Percentiles rank a stretch among this genome's conserved stretches.
Evolutionary conservation across 2,888 invertebrate species (phyloP).

Genomic region (Chaitophorus viminalis): DNA sequence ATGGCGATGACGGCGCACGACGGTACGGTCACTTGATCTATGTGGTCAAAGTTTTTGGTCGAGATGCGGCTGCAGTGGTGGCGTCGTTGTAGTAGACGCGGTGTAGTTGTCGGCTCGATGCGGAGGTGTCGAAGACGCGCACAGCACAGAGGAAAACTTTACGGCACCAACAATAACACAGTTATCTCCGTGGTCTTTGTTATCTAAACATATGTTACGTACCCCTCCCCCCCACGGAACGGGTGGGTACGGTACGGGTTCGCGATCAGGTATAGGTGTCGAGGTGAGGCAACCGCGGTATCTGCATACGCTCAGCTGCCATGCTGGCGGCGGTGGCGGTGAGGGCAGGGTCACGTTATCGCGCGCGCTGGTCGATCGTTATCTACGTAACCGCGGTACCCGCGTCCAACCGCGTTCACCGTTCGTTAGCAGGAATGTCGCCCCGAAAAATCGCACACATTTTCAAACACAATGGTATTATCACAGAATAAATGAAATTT

Average conservation of each 20-base stretch:
- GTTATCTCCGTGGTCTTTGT: conserved; percentile 52
- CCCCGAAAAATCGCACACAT: no score
- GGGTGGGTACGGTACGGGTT: no score
- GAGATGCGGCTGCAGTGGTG: neutral
- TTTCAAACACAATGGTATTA: no score
- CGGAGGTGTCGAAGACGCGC: neutral
- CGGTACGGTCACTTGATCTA: no score
- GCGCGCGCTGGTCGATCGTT: no score
- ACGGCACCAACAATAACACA: conserved; percentile 16
- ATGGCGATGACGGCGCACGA: neutral
- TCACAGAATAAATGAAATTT: no score
- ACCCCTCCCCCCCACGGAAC: neutral
- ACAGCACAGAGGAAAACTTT: neutral
- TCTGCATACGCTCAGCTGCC: neutral
- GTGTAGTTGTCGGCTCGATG: neutral
- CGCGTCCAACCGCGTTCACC: no score
- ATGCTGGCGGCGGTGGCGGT: neutral
- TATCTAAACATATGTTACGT: conserved; percentile 53
- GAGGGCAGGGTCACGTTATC: neutral
- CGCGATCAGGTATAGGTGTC: neutral
- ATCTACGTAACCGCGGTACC: no score
- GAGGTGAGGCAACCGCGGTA: neutral
- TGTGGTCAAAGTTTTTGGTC: no score
- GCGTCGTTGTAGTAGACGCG: neutral
- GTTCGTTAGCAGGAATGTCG: no score